A percentile compares a stretch with the other conserved stretches of the same genome.
Conservation (phyloP, 2,797 vertebrate genomes). For the Acestrorhynchus altus region DNA sequence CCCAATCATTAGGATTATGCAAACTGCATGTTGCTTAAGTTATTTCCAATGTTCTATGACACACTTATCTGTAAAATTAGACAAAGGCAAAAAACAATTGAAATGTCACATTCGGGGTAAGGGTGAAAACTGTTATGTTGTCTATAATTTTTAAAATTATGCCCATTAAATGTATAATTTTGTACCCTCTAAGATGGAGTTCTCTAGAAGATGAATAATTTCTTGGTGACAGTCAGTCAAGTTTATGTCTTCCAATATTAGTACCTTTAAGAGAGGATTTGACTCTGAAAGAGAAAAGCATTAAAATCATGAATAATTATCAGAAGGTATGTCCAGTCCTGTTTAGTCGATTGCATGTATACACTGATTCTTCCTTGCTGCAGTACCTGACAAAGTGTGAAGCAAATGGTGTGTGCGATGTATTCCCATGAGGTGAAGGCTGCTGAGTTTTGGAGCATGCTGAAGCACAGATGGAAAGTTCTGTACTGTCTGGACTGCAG, state of each 20-base stretch:
- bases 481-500: slow-evolving; percentile 71
- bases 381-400: slow-evolving; percentile 79
- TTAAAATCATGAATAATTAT: not conserved
- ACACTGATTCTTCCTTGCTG: too few relatives aligned
- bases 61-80: too few relatives aligned
- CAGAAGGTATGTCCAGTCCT: not conserved
- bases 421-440: slow-evolving; percentile 82
- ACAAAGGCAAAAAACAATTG: too few relatives aligned
- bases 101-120: too few relatives aligned
- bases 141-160: not conserved
- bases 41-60: not conserved
- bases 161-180: not conserved
- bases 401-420: slow-evolving; percentile 75
- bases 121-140: too few relatives aligned
- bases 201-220: slow-evolving; percentile 83
- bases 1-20: too few relatives aligned
- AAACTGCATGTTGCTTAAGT: too few relatives aligned
- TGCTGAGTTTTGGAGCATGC: slow-evolving; percentile 76
- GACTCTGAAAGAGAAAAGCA: slow-evolving; percentile 71
- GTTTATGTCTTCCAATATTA: slow-evolving; percentile 87
- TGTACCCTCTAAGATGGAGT: slow-evolving; percentile 84
- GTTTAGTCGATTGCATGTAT: too few relatives aligned
- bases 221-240: slow-evolving; percentile 85
- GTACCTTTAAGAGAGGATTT: slow-evolving; percentile 77
- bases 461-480: slow-evolving; percentile 79